Evolutionary conservation across 2,113 vertebrate genomes (phyloP).

Genomic region (Hyaena hyaena): DNA sequence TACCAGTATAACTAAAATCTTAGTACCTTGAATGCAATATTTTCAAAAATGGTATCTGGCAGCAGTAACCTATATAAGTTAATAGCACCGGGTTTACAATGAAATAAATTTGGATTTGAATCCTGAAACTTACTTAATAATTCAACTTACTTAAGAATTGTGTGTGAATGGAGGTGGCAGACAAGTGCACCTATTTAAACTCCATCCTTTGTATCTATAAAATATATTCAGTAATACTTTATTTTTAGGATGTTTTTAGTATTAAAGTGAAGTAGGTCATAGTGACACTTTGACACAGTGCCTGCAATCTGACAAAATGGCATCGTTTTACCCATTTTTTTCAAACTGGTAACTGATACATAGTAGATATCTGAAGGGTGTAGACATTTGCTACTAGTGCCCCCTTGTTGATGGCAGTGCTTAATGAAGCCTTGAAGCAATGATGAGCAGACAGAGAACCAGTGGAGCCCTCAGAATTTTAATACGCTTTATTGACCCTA

Average conservation of each 20-base stretch:
- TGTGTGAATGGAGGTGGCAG: accelerated
- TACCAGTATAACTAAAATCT: neutral
- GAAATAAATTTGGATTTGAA: constrained; percentile 35
- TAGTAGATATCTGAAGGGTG: neutral
- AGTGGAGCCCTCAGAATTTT: neutral
- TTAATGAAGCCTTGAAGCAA: neutral
- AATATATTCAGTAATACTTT: neutral
- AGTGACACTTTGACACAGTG: neutral
- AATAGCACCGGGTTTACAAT: neutral
- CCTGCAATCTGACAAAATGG: neutral
- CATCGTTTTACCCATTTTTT: neutral
- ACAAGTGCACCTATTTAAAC: neutral
- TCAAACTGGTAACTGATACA: neutral
- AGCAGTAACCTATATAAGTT: neutral
- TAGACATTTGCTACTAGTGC: neutral
- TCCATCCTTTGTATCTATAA: neutral
- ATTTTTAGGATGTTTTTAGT: neutral
- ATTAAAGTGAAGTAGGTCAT: neutral
- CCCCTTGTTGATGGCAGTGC: neutral
- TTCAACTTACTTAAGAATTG: neutral
- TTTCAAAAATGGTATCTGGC: neutral
- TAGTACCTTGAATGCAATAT: neutral
- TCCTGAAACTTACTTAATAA: neutral
- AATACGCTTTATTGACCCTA: neutral
- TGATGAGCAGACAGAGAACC: neutral